Evolutionary conservation across 2,888 invertebrate species (phyloP).

Genomic region (Drosophila putrida): DNA sequence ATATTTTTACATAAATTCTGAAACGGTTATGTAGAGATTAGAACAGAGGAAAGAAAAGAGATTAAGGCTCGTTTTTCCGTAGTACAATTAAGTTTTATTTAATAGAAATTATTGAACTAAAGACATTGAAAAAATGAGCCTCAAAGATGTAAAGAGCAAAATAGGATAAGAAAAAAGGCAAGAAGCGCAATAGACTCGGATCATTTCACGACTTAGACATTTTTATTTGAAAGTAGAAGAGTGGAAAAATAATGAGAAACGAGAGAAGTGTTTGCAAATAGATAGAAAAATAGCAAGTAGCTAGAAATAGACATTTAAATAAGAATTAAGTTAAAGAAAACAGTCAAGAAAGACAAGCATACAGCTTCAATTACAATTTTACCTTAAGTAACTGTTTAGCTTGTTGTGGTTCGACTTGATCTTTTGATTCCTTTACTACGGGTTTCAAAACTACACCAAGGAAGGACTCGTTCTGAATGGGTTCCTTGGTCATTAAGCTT

Average conservation of each 20-base stretch:
- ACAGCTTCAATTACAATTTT: conserved; percentile 42
- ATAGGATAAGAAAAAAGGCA: not conserved
- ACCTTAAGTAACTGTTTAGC: conserved; percentile 83
- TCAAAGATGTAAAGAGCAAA: not conserved
- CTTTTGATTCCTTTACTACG: conserved; percentile 86
- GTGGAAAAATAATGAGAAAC: not conserved
- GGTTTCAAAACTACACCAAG: conserved; percentile 88
- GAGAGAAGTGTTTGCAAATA: not conserved
- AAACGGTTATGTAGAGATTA: conserved; percentile 4
- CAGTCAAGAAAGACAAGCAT: conserved; percentile 1
- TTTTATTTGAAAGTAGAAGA: not conserved
- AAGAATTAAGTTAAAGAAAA: not conserved
- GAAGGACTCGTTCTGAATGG: conserved; percentile 87
- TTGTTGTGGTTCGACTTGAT: conserved; percentile 82
- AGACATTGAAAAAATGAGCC: no score
- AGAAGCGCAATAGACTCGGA: not conserved
- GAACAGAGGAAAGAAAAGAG: not conserved
- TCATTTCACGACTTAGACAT: not conserved
- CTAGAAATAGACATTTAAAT: conserved; percentile 3
- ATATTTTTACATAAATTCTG: not conserved
- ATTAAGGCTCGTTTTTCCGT: no score
- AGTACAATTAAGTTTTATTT: no score
- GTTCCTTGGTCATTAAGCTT: conserved; percentile 84
- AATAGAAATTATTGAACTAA: no score
- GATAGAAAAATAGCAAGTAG: not conserved